Base-by-base conservation (phyloP, 2,797 vertebrate genomes). In the Sebastes taczanowskii region DNA sequence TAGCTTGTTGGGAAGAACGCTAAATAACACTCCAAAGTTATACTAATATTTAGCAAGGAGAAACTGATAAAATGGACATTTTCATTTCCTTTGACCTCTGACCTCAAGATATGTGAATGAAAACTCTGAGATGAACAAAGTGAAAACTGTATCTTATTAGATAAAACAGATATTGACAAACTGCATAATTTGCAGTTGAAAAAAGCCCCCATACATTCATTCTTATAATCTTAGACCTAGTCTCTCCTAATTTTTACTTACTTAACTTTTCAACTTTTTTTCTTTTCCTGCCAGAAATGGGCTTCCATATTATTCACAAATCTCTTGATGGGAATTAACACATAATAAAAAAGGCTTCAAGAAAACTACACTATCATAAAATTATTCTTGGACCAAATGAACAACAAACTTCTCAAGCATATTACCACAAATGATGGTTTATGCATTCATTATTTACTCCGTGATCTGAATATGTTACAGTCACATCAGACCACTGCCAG, bases 351-450 rank as follows among this genome's bases (percentile, higher is more conserved):
- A 25, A 0, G 7, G 13, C 6, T 70, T 74, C 5, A n/a, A n/a
- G 73, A 6, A 65, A 60, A 49, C 5, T 35, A 3, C 10, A 30
- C 4, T 27, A 20, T 69, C 23, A 58, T 62, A 25, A 66, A 73
- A 42, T 66, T 8, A 62, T n/a, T 59, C 34, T 61, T 27, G 60
- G 32, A 59, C 42, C 25, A 68, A 42, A 72, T 34, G n/a, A 67
- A 20, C 20, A 32, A 66, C 32, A 65, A 69, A 60, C n/a, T 49
- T 53, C 60, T 76, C 49, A n/a, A 81, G 46, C 11, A 56, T 8
- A n/a, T 65, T n/a, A 64, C 78, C 78, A 23, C 80, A 85, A 38
- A 64, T 3, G 7, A 67, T 52, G 32, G 68, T 27, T 74, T 81
- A 38, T 25, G 20, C 30, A 13, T 76, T 73, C 64, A 49, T 67